Evolutionary conservation across 2,888 invertebrate species (phyloP), one percentile per base, ranked within the genome.

Genomic region (Synergus japonicus): DNA sequence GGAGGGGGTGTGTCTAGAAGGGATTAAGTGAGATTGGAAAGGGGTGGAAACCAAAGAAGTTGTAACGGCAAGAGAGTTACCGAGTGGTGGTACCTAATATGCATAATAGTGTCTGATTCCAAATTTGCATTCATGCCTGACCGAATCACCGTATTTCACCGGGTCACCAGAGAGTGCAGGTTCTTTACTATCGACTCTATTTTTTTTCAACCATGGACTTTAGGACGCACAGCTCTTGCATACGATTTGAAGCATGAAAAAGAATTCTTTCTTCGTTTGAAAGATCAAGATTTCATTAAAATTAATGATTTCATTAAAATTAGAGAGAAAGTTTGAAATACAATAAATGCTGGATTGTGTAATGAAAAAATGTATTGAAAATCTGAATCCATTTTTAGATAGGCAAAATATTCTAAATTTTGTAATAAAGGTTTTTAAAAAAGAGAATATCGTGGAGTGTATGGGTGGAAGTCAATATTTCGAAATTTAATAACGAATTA

Each of bases 91-190:
- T 85, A 84, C 81, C 87, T 87, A 86, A 88, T 88, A 88, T 88
- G 86, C 88, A 88, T 89, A 89, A 87, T 88, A 86, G 86, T 86
- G 84, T 86, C 88, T 85, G 87, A 89, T 87, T 87, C 83, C 69
- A 79, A 85, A 89, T 89, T 87, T 88, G 86, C 88, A 88, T 88
- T 88, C 87, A 84, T 87, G 85, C 83, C 83, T 85, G 84, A 79
- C 82, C 83, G 77, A 81, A 82, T 83, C 78, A 82, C 76, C 80
- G 81, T 79, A 77, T 82, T 81, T 79, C 78, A 78, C 79, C 66
- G 80, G 80, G 78, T 80, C 80, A 77, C 49, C 66, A 78, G 69
- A 81, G 79, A 77, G 81, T 69, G 49, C 46, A 15, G 69, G 69
- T 46, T 69, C 69, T 69, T 49, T 69, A 69, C 37, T 69, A 69